phyloP scores from a whole-genome alignment of 2,888 invertebrate genomes.

The Icerya purchasi region DNA sequence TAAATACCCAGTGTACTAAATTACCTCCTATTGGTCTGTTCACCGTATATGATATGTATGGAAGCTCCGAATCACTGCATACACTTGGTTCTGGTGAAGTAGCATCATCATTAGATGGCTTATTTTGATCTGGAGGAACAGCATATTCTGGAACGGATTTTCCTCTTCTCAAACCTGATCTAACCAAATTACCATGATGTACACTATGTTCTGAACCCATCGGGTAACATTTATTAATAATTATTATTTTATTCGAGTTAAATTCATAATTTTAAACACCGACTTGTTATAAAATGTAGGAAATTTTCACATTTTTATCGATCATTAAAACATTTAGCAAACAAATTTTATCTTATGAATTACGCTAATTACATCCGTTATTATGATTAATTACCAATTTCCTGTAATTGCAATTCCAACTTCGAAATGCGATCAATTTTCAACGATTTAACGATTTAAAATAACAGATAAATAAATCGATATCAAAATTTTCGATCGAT shows the following conservation, averaged over 20 bases:
- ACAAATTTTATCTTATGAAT: too few species aligned
- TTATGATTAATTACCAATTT: too few species aligned
- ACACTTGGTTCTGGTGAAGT: slow-evolving; percentile 72
- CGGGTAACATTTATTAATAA: not conserved
- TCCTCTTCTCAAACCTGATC: slow-evolving; percentile 19
- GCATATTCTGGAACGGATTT: slow-evolving; percentile 21
- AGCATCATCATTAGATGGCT: slow-evolving; percentile 29
- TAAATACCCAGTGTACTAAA: not conserved
- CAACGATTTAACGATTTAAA: too few species aligned
- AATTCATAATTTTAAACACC: not conserved
- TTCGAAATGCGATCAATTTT: too few species aligned
- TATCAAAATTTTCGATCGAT: too few species aligned
- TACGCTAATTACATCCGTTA: too few species aligned
- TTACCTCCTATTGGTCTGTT: slow-evolving; percentile 67
- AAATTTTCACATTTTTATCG: too few species aligned
- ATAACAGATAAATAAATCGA: too few species aligned
- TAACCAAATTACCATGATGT: slow-evolving; percentile 17
- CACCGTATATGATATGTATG: slow-evolving; percentile 76
- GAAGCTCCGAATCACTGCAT: slow-evolving; percentile 70
- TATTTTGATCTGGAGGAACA: slow-evolving; percentile 15
- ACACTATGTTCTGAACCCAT: slow-evolving; percentile 22
- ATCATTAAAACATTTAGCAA: too few species aligned
- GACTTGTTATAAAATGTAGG: too few species aligned
- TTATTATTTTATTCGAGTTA: not conserved
- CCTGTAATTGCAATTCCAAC: too few species aligned